These are phyloP conservation scores for Pedetes capensis DNA, from an alignment of 2,113 vertebrate species.

Conservation along the genomic window DNA sequence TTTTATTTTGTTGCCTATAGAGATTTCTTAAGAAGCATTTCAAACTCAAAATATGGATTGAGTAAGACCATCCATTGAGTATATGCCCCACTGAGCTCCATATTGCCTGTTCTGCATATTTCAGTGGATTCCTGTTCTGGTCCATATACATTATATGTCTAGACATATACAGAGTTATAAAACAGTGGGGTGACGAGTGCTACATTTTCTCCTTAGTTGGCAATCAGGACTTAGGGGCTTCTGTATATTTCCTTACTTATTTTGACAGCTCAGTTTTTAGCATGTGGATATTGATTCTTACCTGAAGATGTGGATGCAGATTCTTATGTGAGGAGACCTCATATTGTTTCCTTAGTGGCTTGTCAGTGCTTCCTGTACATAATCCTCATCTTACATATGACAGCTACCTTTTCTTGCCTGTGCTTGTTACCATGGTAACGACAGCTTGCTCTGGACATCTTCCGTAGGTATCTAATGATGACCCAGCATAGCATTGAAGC, in stretches of 20 bases:
- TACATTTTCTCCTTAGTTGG: slow-evolving; percentile 54
- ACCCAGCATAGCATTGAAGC: slow-evolving; percentile 49
- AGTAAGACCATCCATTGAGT: background rate
- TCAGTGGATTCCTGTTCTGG: background rate
- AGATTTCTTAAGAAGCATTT: slow-evolving; percentile 15
- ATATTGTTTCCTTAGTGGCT: slow-evolving; percentile 5
- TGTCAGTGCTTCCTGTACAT: background rate
- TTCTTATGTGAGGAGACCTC: slow-evolving; percentile 14
- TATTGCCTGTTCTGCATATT: background rate
- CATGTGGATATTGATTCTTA: background rate
- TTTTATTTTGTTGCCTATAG: background rate
- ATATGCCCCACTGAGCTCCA: background rate
- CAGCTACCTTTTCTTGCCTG: slow-evolving; percentile 31
- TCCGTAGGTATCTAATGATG: slow-evolving; percentile 61
- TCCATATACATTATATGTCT: too few relatives aligned
- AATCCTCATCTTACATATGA: background rate
- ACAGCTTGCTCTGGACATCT: background rate
- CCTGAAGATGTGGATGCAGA: too few relatives aligned
- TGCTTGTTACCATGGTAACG: slow-evolving; percentile 66
- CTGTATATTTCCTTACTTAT: slow-evolving; percentile 9
- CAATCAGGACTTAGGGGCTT: background rate
- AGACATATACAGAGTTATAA: background rate
- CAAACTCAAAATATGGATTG: background rate
- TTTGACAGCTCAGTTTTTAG: slow-evolving; percentile 44
- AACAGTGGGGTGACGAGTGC: background rate